phyloP scores from a whole-genome alignment of 37 sponge, comb jelly and placozoan species.

The Ephydatia muelleri region DNA sequence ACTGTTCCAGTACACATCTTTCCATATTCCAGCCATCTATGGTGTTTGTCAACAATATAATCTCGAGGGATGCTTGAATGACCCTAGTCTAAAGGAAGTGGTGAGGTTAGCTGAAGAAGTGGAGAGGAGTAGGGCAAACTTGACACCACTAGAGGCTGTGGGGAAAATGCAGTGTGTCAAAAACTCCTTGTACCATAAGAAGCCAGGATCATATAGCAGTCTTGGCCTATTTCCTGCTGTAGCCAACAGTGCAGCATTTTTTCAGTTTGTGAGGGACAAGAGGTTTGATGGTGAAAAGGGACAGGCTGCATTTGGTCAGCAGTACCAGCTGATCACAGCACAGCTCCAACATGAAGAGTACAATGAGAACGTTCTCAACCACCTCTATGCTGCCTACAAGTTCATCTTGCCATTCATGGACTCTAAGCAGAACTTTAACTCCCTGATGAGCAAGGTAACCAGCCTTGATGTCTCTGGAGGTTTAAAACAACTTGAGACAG shows the following conservation, averaged over 20 bases:
- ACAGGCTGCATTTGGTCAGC: conserved; percentile 48
- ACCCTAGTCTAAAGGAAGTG: conserved; percentile 22
- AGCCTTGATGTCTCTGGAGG: conserved; percentile 32
- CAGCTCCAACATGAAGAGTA: conserved; percentile 85
- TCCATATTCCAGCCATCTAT: conserved; percentile 48
- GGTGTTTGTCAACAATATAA: conserved; percentile 60
- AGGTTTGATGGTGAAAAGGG: conserved; percentile 50
- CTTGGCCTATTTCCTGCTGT: conserved; percentile 53
- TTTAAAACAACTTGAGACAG: conserved; percentile 70
- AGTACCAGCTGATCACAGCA: conserved; percentile 80
- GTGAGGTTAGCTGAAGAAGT: conserved; percentile 1
- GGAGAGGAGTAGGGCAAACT: conserved; percentile 8
- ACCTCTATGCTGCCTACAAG: conserved; percentile 76
- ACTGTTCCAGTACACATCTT: conserved; percentile 58
- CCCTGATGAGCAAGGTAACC: conserved; percentile 60
- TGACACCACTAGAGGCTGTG: conserved; percentile 39
- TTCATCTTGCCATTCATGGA: conserved; percentile 75
- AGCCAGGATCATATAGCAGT: background rate
- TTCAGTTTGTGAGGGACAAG: conserved; percentile 60
- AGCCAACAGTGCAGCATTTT: conserved; percentile 53
- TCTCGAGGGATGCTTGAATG: conserved; percentile 32
- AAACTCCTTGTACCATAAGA: conserved; percentile 18
- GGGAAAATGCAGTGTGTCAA: conserved; percentile 30
- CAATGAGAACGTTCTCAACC: conserved; percentile 78
- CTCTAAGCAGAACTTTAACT: conserved; percentile 30